Base-by-base conservation (phyloP, 2,888 invertebrate genomes). In the Tuberolachnus salignus region DNA sequence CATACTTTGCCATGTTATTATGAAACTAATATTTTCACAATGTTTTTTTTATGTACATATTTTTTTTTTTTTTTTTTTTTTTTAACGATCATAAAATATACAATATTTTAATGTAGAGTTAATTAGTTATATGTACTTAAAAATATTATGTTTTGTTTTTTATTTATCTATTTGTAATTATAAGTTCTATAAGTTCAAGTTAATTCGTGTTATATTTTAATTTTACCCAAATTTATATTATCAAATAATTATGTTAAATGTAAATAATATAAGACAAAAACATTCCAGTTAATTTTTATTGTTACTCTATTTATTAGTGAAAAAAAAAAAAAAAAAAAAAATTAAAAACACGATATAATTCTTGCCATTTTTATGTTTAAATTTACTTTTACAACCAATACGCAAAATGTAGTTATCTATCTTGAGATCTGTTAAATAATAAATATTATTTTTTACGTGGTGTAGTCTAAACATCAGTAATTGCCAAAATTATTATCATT, bases 101-200 rank as follows among this genome's bases (percentile, higher is more conserved):
- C 49, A 19, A 55, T 71, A 61, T 75, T 66, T 78, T 78, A 78
- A 78, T 59, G 67, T 78, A 78, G 78, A 67, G 67, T 78, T 78
- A 78, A 78, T 69, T 78, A 78, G 78, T 78, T 75, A 57, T 69
- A 67, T 59, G 59, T 69, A 78, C 46, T 78, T 78, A 78, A 78
- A 78, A 78, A 67, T 78, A 78, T 78, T 78, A 78, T 69, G 78
- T 78, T 78, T 69, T 78, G 78, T 78, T 78, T 78, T 73, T 78
- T 78, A 78, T 67, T 78, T 78, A 78, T 78, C 78, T 78, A 78
- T 78, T 34, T 78, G 78, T 78, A 78, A 78, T 78, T 78, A 59
- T 78, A 69, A 69, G 67, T 78, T 78, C 67, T 78, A 59, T 78
- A 69, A 69, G 67, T 78, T 78, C 67, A 69, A 78, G 67, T 78